Evolutionary conservation across 2,888 invertebrate genomes (phyloP), one percentile per base, ranked within the genome.

Genomic region (Clitarchus hookeri): DNA sequence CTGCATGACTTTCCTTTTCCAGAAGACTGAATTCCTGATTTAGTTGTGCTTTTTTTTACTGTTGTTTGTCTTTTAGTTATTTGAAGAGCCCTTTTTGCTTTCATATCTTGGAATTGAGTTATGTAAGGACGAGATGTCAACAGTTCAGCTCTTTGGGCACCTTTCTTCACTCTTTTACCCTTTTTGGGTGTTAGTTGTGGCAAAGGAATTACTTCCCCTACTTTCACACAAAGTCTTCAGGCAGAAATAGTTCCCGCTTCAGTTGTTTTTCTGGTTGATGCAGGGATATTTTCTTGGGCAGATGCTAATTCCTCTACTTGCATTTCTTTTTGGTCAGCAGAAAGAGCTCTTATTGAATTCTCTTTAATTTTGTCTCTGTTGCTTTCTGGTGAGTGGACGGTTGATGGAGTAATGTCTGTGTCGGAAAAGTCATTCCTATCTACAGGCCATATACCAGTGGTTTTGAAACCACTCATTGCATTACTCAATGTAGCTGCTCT

Each of bases 111-210:
- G 3, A 85, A 48, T 23, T 78, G 23, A 6, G 9, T 78, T 85
- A 23, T 85, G 44, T 85, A 78, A 6, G 77, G 85, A 13, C 2
- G 44, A 27, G 78, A 65, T 36, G 85, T 85, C 19, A 79, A 44
- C 23, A 19, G n/a, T 27, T 44, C 82, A 80, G 84, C 27, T 65
- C 27, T 65, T 25, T 85, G 85, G 6, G 48, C 80, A 26, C 85
- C 85, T 48, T 82, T 85, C n/a, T 8, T 25, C 26, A 44, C 6
- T 12, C n/a, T 25, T 82, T 79, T n/a, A 12, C 13, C 23, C 12
- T 80, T 6, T 26, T 80, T 82, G 0, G 48, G 16, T 26, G 36
- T 65, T 6, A 25, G 78, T 13, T 27, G 44, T 80, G 85, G 85
- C 16, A n/a, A 25, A 26, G 85, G 82, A 13, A 79, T 85, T 78